Percentiles rank a stretch among this genome's conserved stretches.
These are phyloP conservation scores for Myrmecophaga tridactyla DNA, from an alignment of 2,113 vertebrate genomes.

Conservation along the genomic window DNA sequence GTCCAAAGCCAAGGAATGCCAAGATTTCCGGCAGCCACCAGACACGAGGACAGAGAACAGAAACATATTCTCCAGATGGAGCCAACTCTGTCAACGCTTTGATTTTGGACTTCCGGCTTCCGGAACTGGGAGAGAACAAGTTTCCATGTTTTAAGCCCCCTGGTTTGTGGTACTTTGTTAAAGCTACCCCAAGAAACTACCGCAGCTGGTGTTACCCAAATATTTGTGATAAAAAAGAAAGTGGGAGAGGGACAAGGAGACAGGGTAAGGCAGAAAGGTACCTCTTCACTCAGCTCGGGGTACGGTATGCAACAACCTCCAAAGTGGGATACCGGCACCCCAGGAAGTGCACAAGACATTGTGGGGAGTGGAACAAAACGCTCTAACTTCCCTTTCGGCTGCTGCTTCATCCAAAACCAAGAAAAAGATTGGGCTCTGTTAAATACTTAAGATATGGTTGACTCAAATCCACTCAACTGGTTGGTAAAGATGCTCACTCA, in stretches of 20 bases:
- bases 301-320: neutral
- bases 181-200: neutral
- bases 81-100: neutral
- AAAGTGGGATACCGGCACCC: neutral
- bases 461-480: too few species aligned
- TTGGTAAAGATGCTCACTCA: neutral
- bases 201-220: neutral
- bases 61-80: neutral
- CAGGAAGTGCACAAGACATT: neutral
- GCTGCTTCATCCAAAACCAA: neutral
- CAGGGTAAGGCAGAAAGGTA: too few species aligned
- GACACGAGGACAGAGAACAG: neutral
- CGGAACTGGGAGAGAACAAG: neutral
- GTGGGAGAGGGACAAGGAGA: too few species aligned
- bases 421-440: neutral
- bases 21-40: neutral
- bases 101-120: neutral
- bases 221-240: neutral
- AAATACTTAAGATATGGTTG: too few species aligned
- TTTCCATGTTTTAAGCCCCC: neutral
- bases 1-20: neutral
- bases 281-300: neutral
- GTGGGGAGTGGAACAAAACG: neutral
- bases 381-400: neutral
- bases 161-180: neutral